Conservation (phyloP, 2,797 vertebrate genomes). For the Sebastes ruberrimus region DNA sequence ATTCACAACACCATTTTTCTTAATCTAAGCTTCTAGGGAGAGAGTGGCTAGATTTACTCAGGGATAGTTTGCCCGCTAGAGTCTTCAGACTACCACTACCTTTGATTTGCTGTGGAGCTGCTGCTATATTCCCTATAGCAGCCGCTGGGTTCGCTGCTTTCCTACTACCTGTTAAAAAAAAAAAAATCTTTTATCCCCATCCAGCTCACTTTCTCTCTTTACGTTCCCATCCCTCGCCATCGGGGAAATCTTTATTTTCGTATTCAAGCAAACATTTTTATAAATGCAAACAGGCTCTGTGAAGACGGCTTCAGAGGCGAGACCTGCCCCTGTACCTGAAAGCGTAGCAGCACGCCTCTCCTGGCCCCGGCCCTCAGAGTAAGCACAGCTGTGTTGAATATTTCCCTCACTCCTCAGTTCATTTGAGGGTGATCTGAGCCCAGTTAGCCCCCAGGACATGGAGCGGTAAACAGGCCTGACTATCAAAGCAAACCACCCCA, state of each 20-base stretch:
- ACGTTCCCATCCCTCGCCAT: slow-evolving; percentile 52
- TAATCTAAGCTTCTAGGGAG: slow-evolving; percentile 44
- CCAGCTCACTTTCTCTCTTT: slow-evolving; percentile 61
- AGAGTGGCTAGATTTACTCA: slow-evolving; percentile 41
- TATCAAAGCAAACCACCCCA: slow-evolving; percentile 81
- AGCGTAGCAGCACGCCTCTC: slow-evolving; percentile 49
- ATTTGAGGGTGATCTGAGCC: slow-evolving; percentile 82
- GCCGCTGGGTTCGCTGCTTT: slow-evolving; percentile 52
- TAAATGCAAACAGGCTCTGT: slow-evolving; percentile 72
- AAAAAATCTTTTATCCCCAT: slow-evolving; percentile 54
- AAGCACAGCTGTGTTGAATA: slow-evolving; percentile 84
- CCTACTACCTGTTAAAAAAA: slow-evolving; percentile 63
- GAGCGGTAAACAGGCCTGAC: slow-evolving; percentile 80
- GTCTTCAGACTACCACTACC: slow-evolving; percentile 34
- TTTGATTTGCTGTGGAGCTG: slow-evolving; percentile 65
- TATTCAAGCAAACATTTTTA: slow-evolving; percentile 74
- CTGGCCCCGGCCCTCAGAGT: slow-evolving; percentile 57
- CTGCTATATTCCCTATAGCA: slow-evolving; percentile 52
- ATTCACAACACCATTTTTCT: slow-evolving; percentile 49
- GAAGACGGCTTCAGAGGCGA: slow-evolving; percentile 68
- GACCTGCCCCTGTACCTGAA: slow-evolving; percentile 65
- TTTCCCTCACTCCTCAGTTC: slow-evolving; percentile 83
- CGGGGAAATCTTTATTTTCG: slow-evolving; percentile 66
- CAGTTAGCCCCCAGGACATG: slow-evolving; percentile 74
- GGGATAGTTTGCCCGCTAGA: slow-evolving; percentile 48